phyloP scores from a whole-genome alignment of 1,140 invertebrate genomes.

The Agrilus planipennis region DNA sequence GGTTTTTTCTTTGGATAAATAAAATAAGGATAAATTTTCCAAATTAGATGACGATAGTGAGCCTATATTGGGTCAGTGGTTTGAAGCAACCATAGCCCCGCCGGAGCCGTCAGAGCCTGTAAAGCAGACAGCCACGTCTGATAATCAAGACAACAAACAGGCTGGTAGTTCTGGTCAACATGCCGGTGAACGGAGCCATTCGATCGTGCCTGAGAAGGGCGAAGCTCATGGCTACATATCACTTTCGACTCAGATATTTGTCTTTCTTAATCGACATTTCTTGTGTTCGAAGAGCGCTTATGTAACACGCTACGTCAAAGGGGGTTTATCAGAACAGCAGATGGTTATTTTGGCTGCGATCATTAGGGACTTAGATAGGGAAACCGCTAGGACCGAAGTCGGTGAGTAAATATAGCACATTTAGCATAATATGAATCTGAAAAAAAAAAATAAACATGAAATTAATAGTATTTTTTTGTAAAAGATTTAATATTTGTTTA shows the following conservation, averaged over 20 bases:
- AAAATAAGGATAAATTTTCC: conserved; percentile 8
- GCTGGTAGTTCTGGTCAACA: too few species aligned
- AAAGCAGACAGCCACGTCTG: conserved; percentile 37
- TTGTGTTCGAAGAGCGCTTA: conserved; percentile 47
- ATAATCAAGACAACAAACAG: conserved; percentile 34
- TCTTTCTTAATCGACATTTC: conserved; percentile 46
- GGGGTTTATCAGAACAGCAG: conserved; percentile 58
- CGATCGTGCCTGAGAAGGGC: conserved; percentile 75
- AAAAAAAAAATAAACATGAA: conserved; percentile 7
- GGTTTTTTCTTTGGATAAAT: neutral
- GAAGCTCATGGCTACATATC: conserved; percentile 81
- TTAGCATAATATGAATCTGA: too few species aligned
- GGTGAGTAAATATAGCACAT: conserved; percentile 42
- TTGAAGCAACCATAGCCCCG: conserved; percentile 79
- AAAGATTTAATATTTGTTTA: conserved; percentile 6
- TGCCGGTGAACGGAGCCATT: conserved; percentile 22
- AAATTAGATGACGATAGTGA: conserved; percentile 69
- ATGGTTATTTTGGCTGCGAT: conserved; percentile 72
- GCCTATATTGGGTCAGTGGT: conserved; percentile 82
- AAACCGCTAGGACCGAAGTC: conserved; percentile 67
- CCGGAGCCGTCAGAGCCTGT: conserved; percentile 55
- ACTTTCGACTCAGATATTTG: conserved; percentile 66
- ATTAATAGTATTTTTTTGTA: conserved; percentile 6
- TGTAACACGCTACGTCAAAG: conserved; percentile 44
- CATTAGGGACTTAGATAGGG: conserved; percentile 74